A percentile compares a stretch with the other conserved stretches of the same genome.
Evolutionary conservation across 2,797 vertebrate genomes (phyloP).

Genomic region (Tenualosa thibaudeaui): DNA sequence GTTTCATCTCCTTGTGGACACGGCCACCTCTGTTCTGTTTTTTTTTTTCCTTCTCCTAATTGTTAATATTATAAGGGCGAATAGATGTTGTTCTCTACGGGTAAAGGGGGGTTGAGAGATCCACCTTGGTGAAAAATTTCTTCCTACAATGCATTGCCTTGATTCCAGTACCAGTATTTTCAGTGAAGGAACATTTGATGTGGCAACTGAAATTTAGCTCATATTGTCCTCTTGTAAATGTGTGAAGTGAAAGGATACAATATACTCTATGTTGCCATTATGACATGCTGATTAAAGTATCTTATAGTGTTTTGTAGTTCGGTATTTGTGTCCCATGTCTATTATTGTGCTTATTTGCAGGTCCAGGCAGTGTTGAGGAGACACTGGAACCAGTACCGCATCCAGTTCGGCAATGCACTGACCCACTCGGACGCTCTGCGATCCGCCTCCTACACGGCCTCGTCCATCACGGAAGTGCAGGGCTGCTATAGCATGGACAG

Average conservation of each 20-base stretch:
- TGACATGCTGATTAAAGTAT: background rate
- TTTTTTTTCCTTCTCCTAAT: conserved; percentile 53
- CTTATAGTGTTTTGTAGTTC: background rate
- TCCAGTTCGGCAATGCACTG: conserved; percentile 91
- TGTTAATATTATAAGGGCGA: background rate
- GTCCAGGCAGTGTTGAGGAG: conserved; percentile 90
- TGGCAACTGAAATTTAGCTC: background rate
- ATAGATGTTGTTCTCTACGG: background rate
- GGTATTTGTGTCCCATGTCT: conserved; percentile 13
- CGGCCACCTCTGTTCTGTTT: conserved; percentile 78
- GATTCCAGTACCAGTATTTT: conserved; percentile 3
- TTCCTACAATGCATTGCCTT: background rate
- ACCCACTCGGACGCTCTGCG: conserved; percentile 87
- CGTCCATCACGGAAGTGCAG: conserved; percentile 87
- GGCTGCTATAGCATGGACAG: conserved; percentile 83
- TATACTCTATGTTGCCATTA: background rate
- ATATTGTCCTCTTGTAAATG: background rate
- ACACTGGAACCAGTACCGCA: conserved; percentile 94
- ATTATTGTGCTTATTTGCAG: conserved; percentile 67
- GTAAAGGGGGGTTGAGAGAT: background rate
- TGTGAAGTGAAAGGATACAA: too few relatives aligned
- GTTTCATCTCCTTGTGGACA: conserved; percentile 39
- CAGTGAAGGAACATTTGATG: background rate
- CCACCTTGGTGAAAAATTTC: background rate
- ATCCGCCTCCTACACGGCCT: conserved; percentile 73